Evolutionary conservation across 2,888 invertebrate species (phyloP), one percentile per base, ranked within the genome.

Genomic region (Parnassius apollo): DNA sequence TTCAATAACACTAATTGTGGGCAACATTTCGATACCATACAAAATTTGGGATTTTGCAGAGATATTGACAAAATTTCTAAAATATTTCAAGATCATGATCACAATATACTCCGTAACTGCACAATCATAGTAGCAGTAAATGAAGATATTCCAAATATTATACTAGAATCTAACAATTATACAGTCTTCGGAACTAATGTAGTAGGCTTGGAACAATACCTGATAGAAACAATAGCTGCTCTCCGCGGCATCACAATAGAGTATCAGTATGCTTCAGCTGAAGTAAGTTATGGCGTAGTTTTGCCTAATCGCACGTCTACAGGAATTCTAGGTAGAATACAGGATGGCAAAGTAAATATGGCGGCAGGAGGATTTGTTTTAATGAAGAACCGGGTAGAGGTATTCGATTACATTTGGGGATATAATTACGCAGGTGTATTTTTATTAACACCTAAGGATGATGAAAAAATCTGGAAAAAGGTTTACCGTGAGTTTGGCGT

Each of bases 341-440:
- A 81, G 59, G 71, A 64, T 25, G 68, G 74, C 57, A 68, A 74
- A 64, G 81, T 76, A 8, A 78, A 80, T 52, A 69, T 87, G 35
- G 79, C 74, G 0, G 72, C 74, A 22, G 85, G 85, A 13, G 83
- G 82, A 0, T 80, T 76, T 9, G 53, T 75, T 42, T 67, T 87
- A 22, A 80, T 81, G 45, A 70, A 71, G 65, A 85, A 84, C 62
- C 74, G 84, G 66, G 70, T 77, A 2, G 68, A 80, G 49, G 55
- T 78, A 22, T 86, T 85, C 53, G 85, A 86, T 63, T 85, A 69
- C 42, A 66, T 86, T 44, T 81, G 75, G 73, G 85, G 85, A 9
- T 78, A 81, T 56, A 77, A 74, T 62, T 83, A 77, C 57, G 77
- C 71, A 22, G 62, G 69, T 12, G 76, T 74, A 22, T 67, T 72